phyloP scores from a whole-genome alignment of 2,888 invertebrate genomes.

The Catocala nupta region DNA sequence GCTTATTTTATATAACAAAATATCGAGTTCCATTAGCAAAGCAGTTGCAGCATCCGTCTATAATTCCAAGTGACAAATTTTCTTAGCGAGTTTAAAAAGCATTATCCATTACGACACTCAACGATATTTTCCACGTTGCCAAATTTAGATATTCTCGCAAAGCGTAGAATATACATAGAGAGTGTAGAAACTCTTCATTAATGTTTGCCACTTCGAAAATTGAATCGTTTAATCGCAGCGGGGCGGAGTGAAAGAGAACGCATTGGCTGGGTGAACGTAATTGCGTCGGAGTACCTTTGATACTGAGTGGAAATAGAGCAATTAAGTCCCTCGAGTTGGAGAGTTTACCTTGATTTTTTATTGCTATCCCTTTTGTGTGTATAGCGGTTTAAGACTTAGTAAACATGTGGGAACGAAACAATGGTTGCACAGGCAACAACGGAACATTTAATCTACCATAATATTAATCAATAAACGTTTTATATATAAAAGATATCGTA shows the following conservation, averaged over 20 bases:
- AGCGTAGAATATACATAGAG: conserved; percentile 61
- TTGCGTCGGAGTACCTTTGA: conserved; percentile 73
- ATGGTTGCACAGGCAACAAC: neutral
- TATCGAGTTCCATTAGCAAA: too few relatives aligned
- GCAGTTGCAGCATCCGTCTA: too few relatives aligned
- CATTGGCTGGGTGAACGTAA: conserved; percentile 68
- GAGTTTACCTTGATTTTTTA: conserved; percentile 65
- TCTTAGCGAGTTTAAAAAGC: conserved; percentile 20
- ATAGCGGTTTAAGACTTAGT: conserved; percentile 50
- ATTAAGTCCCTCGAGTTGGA: conserved; percentile 64
- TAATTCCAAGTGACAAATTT: too few relatives aligned
- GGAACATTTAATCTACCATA: neutral
- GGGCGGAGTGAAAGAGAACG: conserved; percentile 62
- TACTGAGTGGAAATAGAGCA: conserved; percentile 67
- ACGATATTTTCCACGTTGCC: conserved; percentile 42
- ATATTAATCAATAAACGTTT: neutral
- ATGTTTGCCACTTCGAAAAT: conserved; percentile 76
- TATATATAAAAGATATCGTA: neutral
- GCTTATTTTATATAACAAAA: too few relatives aligned
- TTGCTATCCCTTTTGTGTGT: conserved; percentile 55
- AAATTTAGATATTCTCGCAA: conserved; percentile 54
- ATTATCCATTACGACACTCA: conserved; percentile 37
- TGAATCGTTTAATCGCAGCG: conserved; percentile 76
- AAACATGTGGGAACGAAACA: conserved; percentile 40
- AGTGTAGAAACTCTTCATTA: conserved; percentile 65